A percentile compares a stretch with the other conserved stretches of the same genome.
phyloP scores from a whole-genome alignment of 2,797 vertebrate species.

The Scarus forsteni region DNA sequence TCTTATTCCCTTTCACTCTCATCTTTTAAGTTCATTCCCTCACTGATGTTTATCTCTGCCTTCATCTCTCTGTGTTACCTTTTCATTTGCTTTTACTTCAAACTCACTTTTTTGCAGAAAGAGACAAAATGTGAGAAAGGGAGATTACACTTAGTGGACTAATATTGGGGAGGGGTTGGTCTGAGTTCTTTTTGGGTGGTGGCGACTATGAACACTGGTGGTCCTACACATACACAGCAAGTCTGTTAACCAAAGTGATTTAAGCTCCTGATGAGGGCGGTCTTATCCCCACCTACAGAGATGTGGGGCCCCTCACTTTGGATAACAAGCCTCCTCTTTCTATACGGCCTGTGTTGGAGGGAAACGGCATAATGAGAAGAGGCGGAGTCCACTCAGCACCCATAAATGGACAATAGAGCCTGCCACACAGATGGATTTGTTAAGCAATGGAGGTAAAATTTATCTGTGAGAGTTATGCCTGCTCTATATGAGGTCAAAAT shows the following conservation, averaged over 20 bases:
- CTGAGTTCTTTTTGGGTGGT: constrained; percentile 30
- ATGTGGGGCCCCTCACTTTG: constrained; percentile 45
- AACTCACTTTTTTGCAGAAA: constrained; percentile 25
- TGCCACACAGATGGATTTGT: constrained; percentile 17
- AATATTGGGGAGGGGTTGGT: constrained; percentile 42
- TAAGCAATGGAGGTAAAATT: constrained; percentile 14
- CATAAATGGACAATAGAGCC: constrained; percentile 42
- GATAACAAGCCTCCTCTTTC: constrained; percentile 36
- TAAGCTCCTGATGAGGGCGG: constrained; percentile 58
- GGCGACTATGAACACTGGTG: constrained; percentile 34
- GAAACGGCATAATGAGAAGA: constrained; percentile 32
- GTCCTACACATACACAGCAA: constrained; percentile 43
- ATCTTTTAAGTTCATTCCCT: constrained; percentile 51
- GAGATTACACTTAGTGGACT: constrained; percentile 39
- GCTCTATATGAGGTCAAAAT: too few species aligned
- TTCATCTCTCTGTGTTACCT: constrained; percentile 18
- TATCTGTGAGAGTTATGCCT: neutral
- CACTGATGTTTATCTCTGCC: constrained; percentile 20
- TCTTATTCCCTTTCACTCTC: constrained; percentile 36
- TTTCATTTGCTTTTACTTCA: constrained; percentile 17
- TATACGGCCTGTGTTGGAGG: constrained; percentile 27
- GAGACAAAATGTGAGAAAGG: constrained; percentile 33
- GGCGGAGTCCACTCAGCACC: constrained; percentile 22
- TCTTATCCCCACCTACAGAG: constrained; percentile 66
- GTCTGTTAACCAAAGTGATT: constrained; percentile 64